A percentile compares a stretch with the other conserved stretches of the same genome.
These are phyloP conservation scores for Scophthalmus maximus DNA, from an alignment of 2,113 vertebrate genomes.

Conservation along the genomic window DNA sequence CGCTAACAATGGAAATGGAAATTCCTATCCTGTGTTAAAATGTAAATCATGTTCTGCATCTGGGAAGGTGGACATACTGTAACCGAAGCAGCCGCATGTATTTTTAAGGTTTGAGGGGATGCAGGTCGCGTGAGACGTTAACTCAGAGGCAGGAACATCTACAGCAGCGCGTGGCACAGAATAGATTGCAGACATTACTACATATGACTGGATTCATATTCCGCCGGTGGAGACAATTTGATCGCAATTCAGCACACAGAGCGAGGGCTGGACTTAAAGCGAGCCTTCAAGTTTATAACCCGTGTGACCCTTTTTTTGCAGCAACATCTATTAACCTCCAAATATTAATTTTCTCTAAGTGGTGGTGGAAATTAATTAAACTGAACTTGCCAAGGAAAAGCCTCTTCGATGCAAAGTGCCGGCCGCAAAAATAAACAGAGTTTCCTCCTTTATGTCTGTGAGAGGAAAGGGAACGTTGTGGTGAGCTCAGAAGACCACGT, in stretches of 20 bases:
- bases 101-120: constrained; percentile 10
- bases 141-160: not conserved
- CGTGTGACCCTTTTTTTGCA: constrained; percentile 7
- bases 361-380: constrained; percentile 45
- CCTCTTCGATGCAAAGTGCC: constrained; percentile 28
- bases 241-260: not conserved
- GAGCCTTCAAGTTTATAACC: constrained; percentile 25
- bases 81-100: constrained; percentile 3
- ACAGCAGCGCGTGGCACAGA: not conserved
- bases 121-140: not conserved
- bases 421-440: constrained; percentile 25
- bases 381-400: constrained; percentile 31
- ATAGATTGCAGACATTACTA: not conserved
- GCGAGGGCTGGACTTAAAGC: not conserved
- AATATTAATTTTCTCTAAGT: constrained; percentile 50
- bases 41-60: constrained; percentile 26
- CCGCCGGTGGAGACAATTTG: not conserved
- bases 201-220: not conserved
- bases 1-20: constrained; percentile 32
- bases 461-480: constrained; percentile 4
- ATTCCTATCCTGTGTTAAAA: constrained; percentile 42
- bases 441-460: constrained; percentile 13
- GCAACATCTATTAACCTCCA: constrained; percentile 31
- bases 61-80: constrained; percentile 5
- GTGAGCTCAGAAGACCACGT: constrained; percentile 32